Evolutionary conservation across 2,113 vertebrate species (phyloP), one percentile per base, ranked within the genome.

Genomic region (Hemiprocne comata): DNA sequence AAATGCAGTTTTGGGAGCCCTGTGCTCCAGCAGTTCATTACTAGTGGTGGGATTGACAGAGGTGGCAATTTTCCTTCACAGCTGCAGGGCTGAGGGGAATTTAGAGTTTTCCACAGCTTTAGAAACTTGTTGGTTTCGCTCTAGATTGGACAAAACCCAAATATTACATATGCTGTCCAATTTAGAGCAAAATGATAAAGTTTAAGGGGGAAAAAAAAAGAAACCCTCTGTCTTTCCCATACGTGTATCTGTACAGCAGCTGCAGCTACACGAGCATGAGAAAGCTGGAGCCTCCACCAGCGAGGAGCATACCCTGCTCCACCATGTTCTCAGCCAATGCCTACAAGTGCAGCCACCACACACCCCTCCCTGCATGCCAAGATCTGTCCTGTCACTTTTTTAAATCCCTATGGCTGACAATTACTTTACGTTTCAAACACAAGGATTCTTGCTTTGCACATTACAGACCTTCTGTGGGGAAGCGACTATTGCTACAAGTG

Each of bases 11-110:
- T 81, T 84, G 93, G 83, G 89, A 97, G 91, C 70, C 70, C 89
- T 90, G 76, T 81, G 80, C 89, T 96, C 93, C 86, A 90, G 89
- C 89, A 96, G 91, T 86, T 97, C 95, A 96, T 97, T 90, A 89
- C 48, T 11, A 87, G 86, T 0, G 6, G 76, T 89, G 89, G 91
- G 93, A 95, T 12, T 84, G 94, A 97, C 93, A 95, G 86, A 95
- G 80, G 91, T 20, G 0, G 89, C 57, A 89, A 57, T 81, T 94
- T 85, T 71, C n/a, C 89, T 96, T 93, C 84, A 69, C 96, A 97
- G 96, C 95, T 96, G 95, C 91, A 81, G 86, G 61, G 78, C 80
- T 93, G 84, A 66, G 73, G 92, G 93, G 83, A 93, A 86, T 94
- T 90, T n/a, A 93, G 86, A 73, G 73, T 72, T 92, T 97, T 94